phyloP scores from a whole-genome alignment of 2,113 vertebrate species.

The Nibea coibor region DNA sequence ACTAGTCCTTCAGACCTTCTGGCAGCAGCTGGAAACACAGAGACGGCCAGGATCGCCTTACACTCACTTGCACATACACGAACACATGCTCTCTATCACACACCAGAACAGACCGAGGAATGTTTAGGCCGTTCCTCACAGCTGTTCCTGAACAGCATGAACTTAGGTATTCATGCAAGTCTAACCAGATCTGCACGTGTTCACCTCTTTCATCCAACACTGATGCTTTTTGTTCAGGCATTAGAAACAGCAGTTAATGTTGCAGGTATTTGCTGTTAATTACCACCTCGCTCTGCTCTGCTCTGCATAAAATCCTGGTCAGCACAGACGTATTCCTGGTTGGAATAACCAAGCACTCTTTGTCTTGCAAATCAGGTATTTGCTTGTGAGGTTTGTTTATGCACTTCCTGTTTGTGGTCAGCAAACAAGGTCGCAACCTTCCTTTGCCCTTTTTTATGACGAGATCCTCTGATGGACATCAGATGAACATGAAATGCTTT shows the following conservation, averaged over 20 bases:
- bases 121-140: constrained; percentile 30
- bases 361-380: constrained; percentile 58
- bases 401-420: constrained; percentile 37
- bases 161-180: constrained; percentile 8
- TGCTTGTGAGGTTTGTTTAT: constrained; percentile 35
- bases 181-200: constrained; percentile 1
- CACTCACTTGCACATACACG: constrained; percentile 2
- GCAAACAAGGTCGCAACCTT: constrained; percentile 1
- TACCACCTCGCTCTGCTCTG: not conserved
- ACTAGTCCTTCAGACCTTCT: constrained; percentile 20
- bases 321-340: not conserved
- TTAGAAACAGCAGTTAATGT: not conserved
- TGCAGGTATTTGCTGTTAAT: not conserved
- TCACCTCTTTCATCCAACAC: not conserved
- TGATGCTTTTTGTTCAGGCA: not conserved
- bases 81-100: not conserved
- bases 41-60: constrained; percentile 52
- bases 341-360: not conserved
- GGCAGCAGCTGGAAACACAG: constrained; percentile 28
- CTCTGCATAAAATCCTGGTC: not conserved
- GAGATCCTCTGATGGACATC: not conserved
- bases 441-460: not conserved
- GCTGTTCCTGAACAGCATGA: constrained; percentile 31
- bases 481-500: not conserved
- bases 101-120: constrained; percentile 1